Conservation (phyloP, 2,113 vertebrate species). For the Sylvietta virens region DNA sequence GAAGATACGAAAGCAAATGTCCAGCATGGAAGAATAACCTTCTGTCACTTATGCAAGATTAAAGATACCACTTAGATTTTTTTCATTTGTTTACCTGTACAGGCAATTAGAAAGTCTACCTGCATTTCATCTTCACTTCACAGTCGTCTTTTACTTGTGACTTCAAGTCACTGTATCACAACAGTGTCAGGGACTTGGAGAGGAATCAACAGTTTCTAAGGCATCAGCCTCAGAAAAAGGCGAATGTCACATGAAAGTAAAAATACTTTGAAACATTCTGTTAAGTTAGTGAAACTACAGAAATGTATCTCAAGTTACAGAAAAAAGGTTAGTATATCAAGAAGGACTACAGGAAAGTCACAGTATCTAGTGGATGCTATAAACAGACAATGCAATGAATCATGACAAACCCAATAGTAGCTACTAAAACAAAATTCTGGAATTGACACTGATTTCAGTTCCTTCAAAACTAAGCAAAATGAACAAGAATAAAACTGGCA, state of each 20-base stretch:
- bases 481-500: slow-evolving; percentile 12
- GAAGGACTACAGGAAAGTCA: background rate
- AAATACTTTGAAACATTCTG: background rate
- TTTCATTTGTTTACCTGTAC: background rate
- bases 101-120: background rate
- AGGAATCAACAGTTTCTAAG: background rate
- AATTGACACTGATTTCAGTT: background rate
- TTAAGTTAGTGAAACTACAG: background rate
- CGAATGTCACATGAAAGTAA: background rate
- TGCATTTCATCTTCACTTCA: background rate
- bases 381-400: background rate
- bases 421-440: background rate
- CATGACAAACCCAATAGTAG: background rate
- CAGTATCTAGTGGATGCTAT: background rate
- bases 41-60: background rate
- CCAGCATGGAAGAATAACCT: background rate
- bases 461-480: slow-evolving; percentile 10
- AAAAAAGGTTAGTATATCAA: background rate
- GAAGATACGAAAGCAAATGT: background rate
- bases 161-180: background rate
- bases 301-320: background rate
- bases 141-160: background rate
- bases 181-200: background rate
- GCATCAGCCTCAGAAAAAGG: background rate
- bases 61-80: background rate